Base-by-base conservation (phyloP, 2,113 vertebrate species). In the Camelus dromedarius region DNA sequence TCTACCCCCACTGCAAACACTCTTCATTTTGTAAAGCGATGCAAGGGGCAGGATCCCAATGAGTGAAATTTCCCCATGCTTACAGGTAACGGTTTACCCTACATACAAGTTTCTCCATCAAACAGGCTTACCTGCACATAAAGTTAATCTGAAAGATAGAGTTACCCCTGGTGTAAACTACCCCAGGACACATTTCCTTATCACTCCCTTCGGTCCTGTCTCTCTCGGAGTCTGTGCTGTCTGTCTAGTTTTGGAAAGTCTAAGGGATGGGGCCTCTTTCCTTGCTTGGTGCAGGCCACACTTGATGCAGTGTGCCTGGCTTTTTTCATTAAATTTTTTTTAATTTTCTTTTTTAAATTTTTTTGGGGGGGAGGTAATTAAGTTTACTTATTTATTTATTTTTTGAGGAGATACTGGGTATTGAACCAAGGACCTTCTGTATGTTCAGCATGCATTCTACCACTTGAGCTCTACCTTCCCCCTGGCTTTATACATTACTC, bases 291-390 rank as follows among this genome's bases (percentile, higher is more conserved):
- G 11, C 8, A 12, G 32, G 0, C 70, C 38, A 5, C 15, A 1
- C 26, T 7, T 38, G 38, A 0, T 1, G 10, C 2, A 0, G 3
- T 1, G 5, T 14, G 5, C 64, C 35, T 8, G 4, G 0, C 80
- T 73, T 38, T 8, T 6, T 38, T 54, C 81, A 6, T 46, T 42
- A 42, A 42, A 42, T 42, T 42, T 42, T 42, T 42, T 42, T 42
- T 42, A 42, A 42, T 42, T 42, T 42, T 42, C 38, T 42, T 42
- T 42, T 42, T 42, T 42, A 42, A 42, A 42, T 42, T 42, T 42
- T 42, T 42, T 42, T 42, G 1, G 38, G 38, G 38, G 38, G 38
- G 38, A 42, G 38, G 38, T 42, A 42, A 42, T 42, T 42, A 42
- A 42, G 38, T 42, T 42, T 42, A 42, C 38, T 42, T 42, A 42